phyloP scores from a whole-genome alignment of 2,888 invertebrate species.

The Eucriotettix oculatus region DNA sequence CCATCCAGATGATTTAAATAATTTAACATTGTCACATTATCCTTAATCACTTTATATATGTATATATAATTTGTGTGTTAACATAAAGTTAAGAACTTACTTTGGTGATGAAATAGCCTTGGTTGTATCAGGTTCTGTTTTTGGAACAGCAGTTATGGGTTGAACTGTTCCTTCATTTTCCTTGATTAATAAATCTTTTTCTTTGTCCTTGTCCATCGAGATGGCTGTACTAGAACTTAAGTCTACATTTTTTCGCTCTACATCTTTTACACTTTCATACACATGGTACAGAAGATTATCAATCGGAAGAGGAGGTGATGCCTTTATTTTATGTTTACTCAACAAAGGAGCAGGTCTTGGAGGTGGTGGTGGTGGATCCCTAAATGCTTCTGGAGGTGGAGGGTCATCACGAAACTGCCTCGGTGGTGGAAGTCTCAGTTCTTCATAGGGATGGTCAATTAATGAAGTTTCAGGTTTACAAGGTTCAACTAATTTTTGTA shows the following conservation, averaged over 20 bases:
- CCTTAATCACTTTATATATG: no score
- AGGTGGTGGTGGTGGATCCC: constrained; percentile 27
- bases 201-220: neutral
- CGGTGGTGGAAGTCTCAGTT: constrained; percentile 53
- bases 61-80: neutral
- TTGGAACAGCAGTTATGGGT: neutral
- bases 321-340: constrained; percentile 3
- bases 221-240: neutral
- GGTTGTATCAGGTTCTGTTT: neutral
- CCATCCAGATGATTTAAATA: no score
- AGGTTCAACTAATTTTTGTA: constrained; percentile 39
- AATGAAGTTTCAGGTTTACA: constrained; percentile 3
- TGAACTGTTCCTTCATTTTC: constrained; percentile 2
- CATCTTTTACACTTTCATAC: constrained; percentile 44
- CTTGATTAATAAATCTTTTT: neutral
- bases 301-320: constrained; percentile 22
- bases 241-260: constrained; percentile 5
- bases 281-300: constrained; percentile 70
- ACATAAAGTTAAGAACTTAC: constrained; percentile 3
- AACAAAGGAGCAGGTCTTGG: constrained; percentile 3
- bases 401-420: constrained; percentile 70
- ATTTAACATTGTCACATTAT: no score
- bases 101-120: constrained; percentile 11
- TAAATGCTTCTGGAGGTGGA: constrained; percentile 57
- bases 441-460: constrained; percentile 34